Evolutionary conservation across 2,797 vertebrate species (phyloP).

Genomic region (Alfaro cultratus): DNA sequence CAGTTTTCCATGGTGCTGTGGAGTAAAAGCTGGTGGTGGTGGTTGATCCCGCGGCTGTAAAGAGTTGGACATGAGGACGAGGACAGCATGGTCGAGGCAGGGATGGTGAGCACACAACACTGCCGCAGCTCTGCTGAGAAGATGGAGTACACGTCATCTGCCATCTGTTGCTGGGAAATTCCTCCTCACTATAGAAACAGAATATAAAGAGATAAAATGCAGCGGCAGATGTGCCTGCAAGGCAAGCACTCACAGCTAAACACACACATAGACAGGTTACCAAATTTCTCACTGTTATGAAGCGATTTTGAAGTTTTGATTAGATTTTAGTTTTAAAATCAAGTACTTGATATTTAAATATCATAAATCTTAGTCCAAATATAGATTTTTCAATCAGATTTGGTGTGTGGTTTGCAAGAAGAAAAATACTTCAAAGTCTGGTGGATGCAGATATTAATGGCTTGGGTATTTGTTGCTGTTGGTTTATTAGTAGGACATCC

Average conservation of each 20-base stretch:
- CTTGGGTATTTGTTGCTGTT: not conserved
- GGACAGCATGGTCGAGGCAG: slow-evolving; percentile 18
- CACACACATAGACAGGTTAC: not conserved
- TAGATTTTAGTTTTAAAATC: not conserved
- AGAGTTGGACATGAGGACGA: slow-evolving; percentile 38
- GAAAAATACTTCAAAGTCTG: not conserved
- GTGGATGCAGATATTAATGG: not conserved
- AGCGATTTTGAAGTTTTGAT: not conserved
- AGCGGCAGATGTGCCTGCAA: not conserved
- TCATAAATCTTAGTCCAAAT: not conserved
- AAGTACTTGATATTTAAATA: not conserved
- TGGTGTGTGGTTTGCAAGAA: not conserved
- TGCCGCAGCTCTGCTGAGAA: slow-evolving; percentile 17
- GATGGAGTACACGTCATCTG: slow-evolving; percentile 29
- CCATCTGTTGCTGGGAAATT: slow-evolving; percentile 61
- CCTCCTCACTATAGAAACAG: slow-evolving; percentile 23
- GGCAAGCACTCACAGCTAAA: slow-evolving; percentile 2
- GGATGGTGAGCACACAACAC: slow-evolving; percentile 7
- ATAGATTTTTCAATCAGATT: not conserved
- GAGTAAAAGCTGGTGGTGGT: slow-evolving; percentile 45
- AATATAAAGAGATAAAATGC: slow-evolving; percentile 7
- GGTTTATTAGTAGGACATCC: not conserved
- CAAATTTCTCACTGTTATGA: not conserved
- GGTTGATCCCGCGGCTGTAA: slow-evolving; percentile 8
- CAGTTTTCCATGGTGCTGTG: slow-evolving; percentile 18